These are phyloP conservation scores for Xestia xanthographa DNA, from an alignment of 2,888 invertebrate genomes.

Conservation along the genomic window DNA sequence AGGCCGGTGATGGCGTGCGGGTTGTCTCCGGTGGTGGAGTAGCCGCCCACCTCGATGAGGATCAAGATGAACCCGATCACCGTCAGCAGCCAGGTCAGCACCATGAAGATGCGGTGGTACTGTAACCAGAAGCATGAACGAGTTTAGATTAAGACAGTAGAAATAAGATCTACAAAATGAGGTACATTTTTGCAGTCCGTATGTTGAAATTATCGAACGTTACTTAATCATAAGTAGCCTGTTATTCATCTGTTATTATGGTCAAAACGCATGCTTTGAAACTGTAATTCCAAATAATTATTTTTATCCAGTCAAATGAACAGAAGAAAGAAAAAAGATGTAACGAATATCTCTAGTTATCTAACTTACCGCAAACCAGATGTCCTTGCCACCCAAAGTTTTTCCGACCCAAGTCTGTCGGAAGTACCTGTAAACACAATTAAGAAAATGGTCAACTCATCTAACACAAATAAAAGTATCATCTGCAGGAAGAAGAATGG, in stretches of 20 bases:
- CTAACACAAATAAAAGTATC: neutral
- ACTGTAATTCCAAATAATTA: neutral
- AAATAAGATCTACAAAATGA: neutral
- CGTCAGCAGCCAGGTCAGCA: conserved; percentile 95
- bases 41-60: conserved; percentile 94
- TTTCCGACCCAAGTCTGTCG: conserved; percentile 96
- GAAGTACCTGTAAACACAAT: conserved; percentile 92
- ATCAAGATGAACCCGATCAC: conserved; percentile 95
- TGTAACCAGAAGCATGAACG: conserved; percentile 76
- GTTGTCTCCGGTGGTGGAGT: conserved; percentile 93
- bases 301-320: neutral
- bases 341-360: neutral
- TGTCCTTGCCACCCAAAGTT: conserved; percentile 95
- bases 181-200: neutral
- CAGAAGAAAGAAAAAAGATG: too few species aligned
- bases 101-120: conserved; percentile 97
- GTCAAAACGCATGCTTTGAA: neutral
- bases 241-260: too few species aligned
- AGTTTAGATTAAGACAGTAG: neutral
- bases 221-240: neutral
- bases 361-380: conserved; percentile 96
- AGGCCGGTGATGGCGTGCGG: conserved; percentile 96
- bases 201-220: neutral
- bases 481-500: neutral
- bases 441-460: neutral